Percentiles rank a stretch among this genome's conserved stretches.
These are phyloP conservation scores for Todus mexicanus DNA, from an alignment of 2,797 vertebrate species.

Conservation along the genomic window DNA sequence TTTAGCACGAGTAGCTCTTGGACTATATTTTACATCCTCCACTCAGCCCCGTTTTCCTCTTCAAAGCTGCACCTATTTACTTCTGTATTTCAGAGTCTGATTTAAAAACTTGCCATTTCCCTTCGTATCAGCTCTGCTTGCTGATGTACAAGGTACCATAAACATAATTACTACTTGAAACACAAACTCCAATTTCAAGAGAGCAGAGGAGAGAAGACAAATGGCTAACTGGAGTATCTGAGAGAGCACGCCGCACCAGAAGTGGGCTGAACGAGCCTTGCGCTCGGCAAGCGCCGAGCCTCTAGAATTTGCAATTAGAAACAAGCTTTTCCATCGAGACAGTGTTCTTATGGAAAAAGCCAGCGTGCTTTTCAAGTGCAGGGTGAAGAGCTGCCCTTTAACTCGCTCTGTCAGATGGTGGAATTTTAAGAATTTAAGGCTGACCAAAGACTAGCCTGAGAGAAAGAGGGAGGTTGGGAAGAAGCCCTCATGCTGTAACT, in stretches of 20 bases:
- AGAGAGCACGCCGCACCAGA: not conserved
- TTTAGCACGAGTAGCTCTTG: not conserved
- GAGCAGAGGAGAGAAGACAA: not conserved
- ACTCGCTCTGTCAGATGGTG: conserved; percentile 37
- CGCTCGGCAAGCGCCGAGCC: not conserved
- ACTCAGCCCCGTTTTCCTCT: not conserved
- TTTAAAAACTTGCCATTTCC: not conserved
- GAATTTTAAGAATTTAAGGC: conserved; percentile 72
- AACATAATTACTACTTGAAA: not conserved
- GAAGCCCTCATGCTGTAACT: conserved; percentile 75
- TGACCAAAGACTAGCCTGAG: conserved; percentile 49
- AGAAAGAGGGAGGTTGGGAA: conserved; percentile 56
- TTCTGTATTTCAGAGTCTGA: not conserved
- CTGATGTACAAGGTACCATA: not conserved
- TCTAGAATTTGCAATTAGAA: not conserved
- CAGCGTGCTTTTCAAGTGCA: not conserved
- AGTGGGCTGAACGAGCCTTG: not conserved
- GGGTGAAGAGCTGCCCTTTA: conserved; percentile 41
- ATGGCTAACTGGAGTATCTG: not conserved
- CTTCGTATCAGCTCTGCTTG: not conserved
- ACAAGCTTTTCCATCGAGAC: not conserved
- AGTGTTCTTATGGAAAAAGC: not conserved
- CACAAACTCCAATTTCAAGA: not conserved
- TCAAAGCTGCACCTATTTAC: not conserved
- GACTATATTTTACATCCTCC: not conserved